Conservation (phyloP, 1,140 invertebrate species). For the Eciton burchellii region DNA sequence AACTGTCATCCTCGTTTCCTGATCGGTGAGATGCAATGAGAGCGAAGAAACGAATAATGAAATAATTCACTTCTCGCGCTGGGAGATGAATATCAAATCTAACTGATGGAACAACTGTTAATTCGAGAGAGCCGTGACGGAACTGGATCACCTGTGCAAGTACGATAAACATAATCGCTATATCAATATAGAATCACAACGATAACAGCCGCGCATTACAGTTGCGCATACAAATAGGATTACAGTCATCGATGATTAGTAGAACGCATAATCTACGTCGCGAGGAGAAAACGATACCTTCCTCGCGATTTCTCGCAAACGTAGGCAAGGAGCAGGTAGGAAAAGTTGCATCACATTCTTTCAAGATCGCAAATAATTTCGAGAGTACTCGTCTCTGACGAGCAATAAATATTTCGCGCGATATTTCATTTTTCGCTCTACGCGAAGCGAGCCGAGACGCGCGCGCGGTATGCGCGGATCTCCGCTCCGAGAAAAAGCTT, state of each 20-base stretch:
- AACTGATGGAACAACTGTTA: conserved; percentile 1
- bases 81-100: conserved; percentile 9
- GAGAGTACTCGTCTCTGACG: conserved; percentile 25
- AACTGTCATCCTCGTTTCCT: conserved; percentile 10
- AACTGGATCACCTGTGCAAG: conserved; percentile 45
- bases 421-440: conserved; percentile 54
- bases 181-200: conserved; percentile 30
- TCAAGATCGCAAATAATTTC: conserved; percentile 35
- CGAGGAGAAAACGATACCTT: background rate
- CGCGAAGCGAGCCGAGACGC: background rate
- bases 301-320: background rate
- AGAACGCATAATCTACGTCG: background rate
- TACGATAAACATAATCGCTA: conserved; percentile 35
- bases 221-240: conserved; percentile 25
- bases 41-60: background rate
- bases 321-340: background rate
- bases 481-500: conserved; percentile 20
- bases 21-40: background rate
- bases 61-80: background rate
- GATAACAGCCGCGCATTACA: no score
- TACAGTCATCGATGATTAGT: background rate
- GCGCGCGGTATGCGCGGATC: background rate
- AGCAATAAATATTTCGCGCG: conserved; percentile 46
- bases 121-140: conserved; percentile 24
- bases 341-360: conserved; percentile 38